Conservation (phyloP, 2,113 vertebrate species). For the Otolemur garnettii region DNA sequence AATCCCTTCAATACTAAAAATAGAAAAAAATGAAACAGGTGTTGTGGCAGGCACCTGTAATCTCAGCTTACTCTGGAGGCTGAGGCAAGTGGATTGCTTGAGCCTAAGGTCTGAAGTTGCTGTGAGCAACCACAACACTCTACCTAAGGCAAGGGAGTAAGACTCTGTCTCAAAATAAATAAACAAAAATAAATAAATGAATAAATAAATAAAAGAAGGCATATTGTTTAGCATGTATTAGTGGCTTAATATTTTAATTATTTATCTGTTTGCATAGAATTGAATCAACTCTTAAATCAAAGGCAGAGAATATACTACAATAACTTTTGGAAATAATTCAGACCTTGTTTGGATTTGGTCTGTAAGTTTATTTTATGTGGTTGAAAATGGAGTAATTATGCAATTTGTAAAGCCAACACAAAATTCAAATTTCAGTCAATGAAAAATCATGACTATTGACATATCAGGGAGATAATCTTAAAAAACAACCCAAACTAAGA, state of each 20-base stretch:
- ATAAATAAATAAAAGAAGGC: neutral
- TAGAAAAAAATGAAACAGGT: too few relatives aligned
- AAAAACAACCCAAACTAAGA: constrained; percentile 3
- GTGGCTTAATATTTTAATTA: neutral
- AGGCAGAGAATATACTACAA: neutral
- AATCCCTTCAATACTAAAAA: too few relatives aligned
- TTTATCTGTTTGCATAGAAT: neutral
- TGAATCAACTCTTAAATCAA: neutral
- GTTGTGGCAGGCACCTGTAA: too few relatives aligned
- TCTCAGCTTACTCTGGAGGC: too few relatives aligned
- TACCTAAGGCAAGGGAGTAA: too few relatives aligned
- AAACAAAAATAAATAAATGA: neutral
- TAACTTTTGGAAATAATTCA: neutral
- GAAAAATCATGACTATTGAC: neutral
- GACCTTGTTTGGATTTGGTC: neutral
- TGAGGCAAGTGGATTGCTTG: too few relatives aligned
- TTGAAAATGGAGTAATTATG: neutral
- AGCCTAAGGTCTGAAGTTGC: too few relatives aligned
- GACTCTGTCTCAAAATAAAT: too few relatives aligned
- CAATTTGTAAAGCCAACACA: neutral
- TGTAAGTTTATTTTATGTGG: neutral
- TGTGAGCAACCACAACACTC: too few relatives aligned
- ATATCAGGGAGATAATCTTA: neutral
- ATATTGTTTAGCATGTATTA: neutral
- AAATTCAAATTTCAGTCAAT: neutral